phyloP scores from a whole-genome alignment of 2,888 invertebrate genomes.

The Diaphora mendica region DNA sequence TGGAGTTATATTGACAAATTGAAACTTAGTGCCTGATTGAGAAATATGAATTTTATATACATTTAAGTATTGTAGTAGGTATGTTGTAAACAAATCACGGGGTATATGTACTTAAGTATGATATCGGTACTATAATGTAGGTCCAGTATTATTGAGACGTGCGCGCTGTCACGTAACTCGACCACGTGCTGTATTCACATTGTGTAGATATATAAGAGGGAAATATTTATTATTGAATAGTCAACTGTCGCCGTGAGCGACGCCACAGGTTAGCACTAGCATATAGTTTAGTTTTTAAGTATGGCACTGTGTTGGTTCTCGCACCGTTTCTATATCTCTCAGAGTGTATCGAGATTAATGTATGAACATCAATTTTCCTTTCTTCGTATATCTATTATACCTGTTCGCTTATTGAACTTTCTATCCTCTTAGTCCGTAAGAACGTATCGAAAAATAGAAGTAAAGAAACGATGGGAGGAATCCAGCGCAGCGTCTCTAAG shows the following conservation, averaged over 20 bases:
- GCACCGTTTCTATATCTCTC: background rate
- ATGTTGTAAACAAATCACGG: slow-evolving; percentile 19
- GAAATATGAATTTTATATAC: slow-evolving; percentile 32
- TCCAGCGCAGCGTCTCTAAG: background rate
- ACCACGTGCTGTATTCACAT: slow-evolving; percentile 26
- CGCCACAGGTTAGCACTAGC: slow-evolving; percentile 13
- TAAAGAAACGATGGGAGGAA: background rate
- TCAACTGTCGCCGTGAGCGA: slow-evolving; percentile 5
- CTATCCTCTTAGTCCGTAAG: background rate
- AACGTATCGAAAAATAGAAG: background rate
- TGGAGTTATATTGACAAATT: slow-evolving; percentile 28
- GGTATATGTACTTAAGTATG: slow-evolving; percentile 20
- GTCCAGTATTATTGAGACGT: slow-evolving; percentile 23
- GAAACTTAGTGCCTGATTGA: slow-evolving; percentile 47
- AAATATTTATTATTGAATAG: slow-evolving; percentile 30
- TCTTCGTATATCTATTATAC: background rate
- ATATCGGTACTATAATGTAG: slow-evolving; percentile 14
- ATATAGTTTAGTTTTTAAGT: slow-evolving; percentile 14
- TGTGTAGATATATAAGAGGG: slow-evolving; percentile 23
- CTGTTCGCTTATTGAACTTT: background rate
- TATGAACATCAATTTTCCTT: background rate
- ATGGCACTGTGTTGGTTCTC: slow-evolving; percentile 4
- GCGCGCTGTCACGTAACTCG: slow-evolving; percentile 8
- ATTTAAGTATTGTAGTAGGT: slow-evolving; percentile 13
- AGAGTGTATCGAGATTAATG: background rate